Evolutionary conservation across 2,113 vertebrate genomes (phyloP), one percentile per base, ranked within the genome.

Genomic region (Dissostichus mawsoni): DNA sequence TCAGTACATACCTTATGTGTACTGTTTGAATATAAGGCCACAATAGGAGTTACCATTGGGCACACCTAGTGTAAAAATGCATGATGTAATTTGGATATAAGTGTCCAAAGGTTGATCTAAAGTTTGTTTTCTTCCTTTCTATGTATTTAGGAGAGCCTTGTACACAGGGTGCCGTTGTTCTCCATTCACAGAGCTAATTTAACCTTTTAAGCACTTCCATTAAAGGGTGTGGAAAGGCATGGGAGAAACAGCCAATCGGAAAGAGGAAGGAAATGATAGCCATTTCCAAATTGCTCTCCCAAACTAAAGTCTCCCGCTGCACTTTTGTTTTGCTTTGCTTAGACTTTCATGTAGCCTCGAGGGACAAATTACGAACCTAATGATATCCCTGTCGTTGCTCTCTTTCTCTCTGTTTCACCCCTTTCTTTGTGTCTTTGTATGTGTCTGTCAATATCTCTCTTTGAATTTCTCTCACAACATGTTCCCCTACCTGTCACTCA

Each of bases 291-390:
- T 18, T 25, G 29, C 61, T 47, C 33, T 17, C 44, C 20, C 36
- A 41, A 77, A 76, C 3, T 65, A 17, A 69, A 73, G 20, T 33
- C 50, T 76, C 55, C 20, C 18, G 47, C 36, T 75, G 47, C 12
- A 18, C 64, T 70, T 56, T 69, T 62, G 66, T 64, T 80, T 36
- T 58, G 41, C 18, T 61, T 45, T 62, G 68, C 52, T 13, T n/a
- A 25, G 12, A 65, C 66, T 65, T 68, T 64, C 47, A 74, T n/a
- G 12, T 41, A 11, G 58, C 55, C 76, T 66, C 16, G 2, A 68
- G 74, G 74, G 77, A 57, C 45, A n/a, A 80, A 48, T 72, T 64
- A 69, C 65, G 78, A 55, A 48, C 72, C 25, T 58, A 67, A 73
- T 50, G 64, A 68, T 81, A 61, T 14, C 59, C 50, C 14, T 58